Evolutionary conservation across 1,140 invertebrate species (phyloP).

Genomic region (Spodoptera litura): DNA sequence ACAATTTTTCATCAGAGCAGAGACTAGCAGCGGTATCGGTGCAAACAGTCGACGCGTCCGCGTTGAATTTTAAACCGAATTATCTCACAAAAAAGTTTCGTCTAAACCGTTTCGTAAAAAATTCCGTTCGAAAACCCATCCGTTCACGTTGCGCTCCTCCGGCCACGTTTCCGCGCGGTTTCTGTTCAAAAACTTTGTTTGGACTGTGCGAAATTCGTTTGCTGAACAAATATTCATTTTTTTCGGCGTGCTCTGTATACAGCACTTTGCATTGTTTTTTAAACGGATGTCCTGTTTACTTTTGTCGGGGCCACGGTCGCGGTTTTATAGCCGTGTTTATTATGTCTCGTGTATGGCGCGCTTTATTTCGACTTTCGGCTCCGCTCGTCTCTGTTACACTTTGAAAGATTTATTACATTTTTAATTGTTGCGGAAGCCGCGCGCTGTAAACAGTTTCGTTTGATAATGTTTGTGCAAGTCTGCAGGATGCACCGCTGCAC

Average conservation of each 20-base stretch:
- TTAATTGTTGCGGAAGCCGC: constrained; percentile 40
- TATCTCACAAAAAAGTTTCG: constrained; percentile 40
- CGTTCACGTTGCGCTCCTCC: constrained; percentile 40
- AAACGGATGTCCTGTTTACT: constrained; percentile 59
- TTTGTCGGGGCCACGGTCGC: constrained; percentile 52
- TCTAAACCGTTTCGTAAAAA: constrained; percentile 47
- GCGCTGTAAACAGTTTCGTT: constrained; percentile 38
- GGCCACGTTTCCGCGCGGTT: constrained; percentile 59
- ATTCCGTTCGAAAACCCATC: constrained; percentile 49
- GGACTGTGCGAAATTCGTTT: constrained; percentile 57
- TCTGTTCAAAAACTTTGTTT: constrained; percentile 63
- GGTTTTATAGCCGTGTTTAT: constrained; percentile 54
- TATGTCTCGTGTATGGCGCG: constrained; percentile 47
- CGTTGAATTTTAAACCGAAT: constrained; percentile 45
- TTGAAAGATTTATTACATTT: constrained; percentile 50
- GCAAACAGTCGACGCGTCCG: not conserved
- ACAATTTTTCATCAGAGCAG: constrained; percentile 23
- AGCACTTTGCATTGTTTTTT: constrained; percentile 56
- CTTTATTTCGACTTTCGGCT: constrained; percentile 46
- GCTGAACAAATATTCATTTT: constrained; percentile 60
- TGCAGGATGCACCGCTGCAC: constrained; percentile 7
- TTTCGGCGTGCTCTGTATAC: constrained; percentile 49
- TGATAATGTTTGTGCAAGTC: constrained; percentile 27
- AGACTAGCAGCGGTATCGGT: not conserved
- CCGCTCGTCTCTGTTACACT: constrained; percentile 45